Percentiles rank a stretch among this genome's conserved stretches.
These are phyloP conservation scores for Herminia tarsipennalis DNA, from an alignment of 2,888 invertebrate genomes.

Conservation along the genomic window DNA sequence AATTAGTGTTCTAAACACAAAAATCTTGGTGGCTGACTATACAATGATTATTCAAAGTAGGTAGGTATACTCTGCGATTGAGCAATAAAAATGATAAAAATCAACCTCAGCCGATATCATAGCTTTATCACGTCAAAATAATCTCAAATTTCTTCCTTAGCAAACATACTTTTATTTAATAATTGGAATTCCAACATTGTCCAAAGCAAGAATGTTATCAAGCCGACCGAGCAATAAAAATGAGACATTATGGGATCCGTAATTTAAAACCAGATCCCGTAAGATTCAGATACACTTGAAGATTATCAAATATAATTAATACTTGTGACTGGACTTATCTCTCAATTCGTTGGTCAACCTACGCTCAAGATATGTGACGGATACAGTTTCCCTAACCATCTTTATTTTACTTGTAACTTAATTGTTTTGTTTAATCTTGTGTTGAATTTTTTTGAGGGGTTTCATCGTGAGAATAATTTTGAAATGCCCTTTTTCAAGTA, in stretches of 20 bases:
- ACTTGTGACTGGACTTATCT: constrained; percentile 38
- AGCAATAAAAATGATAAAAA: too few species aligned
- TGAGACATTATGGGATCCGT: constrained; percentile 31
- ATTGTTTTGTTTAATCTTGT: too few species aligned
- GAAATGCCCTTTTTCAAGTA: too few species aligned
- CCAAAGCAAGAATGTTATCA: constrained; percentile 34
- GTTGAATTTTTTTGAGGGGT: too few species aligned
- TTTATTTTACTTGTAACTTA: constrained; percentile 16
- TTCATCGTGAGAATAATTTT: too few species aligned
- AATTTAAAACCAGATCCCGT: constrained; percentile 34
- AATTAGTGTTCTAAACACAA: too few species aligned
- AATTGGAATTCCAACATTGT: constrained; percentile 38
- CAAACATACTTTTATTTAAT: constrained; percentile 14
- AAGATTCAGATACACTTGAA: constrained; percentile 33
- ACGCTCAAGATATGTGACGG: constrained; percentile 18
- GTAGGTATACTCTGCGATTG: too few species aligned
- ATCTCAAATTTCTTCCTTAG: constrained; percentile 11
- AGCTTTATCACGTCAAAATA: constrained; percentile 4
- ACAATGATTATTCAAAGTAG: too few species aligned
- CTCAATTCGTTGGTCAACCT: constrained; percentile 32
- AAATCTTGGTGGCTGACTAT: too few species aligned
- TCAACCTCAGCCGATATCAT: too few species aligned
- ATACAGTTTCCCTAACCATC: constrained; percentile 16
- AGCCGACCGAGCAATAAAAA: constrained; percentile 36
- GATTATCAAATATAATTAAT: constrained; percentile 44